Percentiles rank a stretch among this genome's conserved stretches.
phyloP scores from a whole-genome alignment of 2,888 invertebrate species.

The Callosobruchus maculatus region DNA sequence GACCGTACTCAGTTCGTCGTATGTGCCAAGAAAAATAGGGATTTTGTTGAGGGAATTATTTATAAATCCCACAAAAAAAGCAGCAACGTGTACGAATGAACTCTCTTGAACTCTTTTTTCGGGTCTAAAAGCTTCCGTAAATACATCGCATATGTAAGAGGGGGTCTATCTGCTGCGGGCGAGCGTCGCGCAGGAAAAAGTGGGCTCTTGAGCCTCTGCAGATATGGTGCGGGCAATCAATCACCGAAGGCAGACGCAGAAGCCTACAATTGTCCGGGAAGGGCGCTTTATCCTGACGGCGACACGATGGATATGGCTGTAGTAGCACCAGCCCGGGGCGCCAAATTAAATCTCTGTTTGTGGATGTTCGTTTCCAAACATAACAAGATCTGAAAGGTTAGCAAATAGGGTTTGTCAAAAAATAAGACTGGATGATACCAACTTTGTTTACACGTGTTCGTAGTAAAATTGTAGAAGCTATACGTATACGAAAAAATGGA shows the following conservation, averaged over 20 bases:
- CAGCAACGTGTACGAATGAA: not conserved
- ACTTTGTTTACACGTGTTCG: too few species aligned
- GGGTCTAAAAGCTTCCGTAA: not conserved
- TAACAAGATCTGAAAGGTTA: not conserved
- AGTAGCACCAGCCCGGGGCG: not conserved
- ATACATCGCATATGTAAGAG: not conserved
- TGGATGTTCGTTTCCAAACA: not conserved
- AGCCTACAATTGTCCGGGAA: not conserved
- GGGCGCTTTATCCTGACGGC: not conserved
- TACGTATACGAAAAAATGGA: too few species aligned
- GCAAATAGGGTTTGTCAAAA: not conserved
- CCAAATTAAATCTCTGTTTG: not conserved
- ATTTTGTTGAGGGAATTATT: too few species aligned
- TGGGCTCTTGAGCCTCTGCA: not conserved
- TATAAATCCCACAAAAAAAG: too few species aligned
- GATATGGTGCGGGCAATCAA: not conserved
- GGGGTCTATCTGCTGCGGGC: not conserved
- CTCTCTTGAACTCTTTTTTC: not conserved
- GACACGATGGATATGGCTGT: too few species aligned
- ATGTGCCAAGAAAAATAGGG: too few species aligned
- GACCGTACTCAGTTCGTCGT: too few species aligned
- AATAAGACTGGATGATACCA: too few species aligned
- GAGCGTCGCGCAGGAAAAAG: not conserved
- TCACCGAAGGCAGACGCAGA: not conserved
- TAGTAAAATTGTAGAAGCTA: too few species aligned